Evolutionary conservation across 2,888 invertebrate species (phyloP), one percentile per base, ranked within the genome.

Genomic region (Chalcosyrphus nemorum): DNA sequence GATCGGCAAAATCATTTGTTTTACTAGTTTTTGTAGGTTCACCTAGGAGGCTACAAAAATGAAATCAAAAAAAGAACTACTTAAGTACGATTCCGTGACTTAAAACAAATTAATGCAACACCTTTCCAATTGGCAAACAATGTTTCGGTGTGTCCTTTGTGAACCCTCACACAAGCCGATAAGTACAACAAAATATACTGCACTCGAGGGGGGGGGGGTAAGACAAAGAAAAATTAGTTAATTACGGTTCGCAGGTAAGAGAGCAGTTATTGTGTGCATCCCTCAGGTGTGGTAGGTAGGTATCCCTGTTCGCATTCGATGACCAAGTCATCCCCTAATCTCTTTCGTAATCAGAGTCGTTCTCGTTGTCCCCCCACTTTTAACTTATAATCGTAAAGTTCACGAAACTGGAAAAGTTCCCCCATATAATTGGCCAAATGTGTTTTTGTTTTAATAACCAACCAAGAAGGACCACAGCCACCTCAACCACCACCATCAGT

Each of bases 1-100:
- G 84, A 80, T 84, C 80, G 84, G 80, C 84, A 65, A 63, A 80
- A 80, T 74, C 84, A 84, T 84, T 84, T 84, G 80, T 80, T 74
- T 80, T 74, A 35, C 72, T 80, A 56, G 66, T 78, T 80, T 78
- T 80, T 72, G 27, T 29, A 41, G 63, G 57, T 76, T 17, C 61
- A 61, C 70, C 72, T 66, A 45, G 68, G 13, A 47, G 47, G 59
- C 41, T 27, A 21, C 59, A 61, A 61, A n/a, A n/a, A n/a, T 56
- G 35, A 13, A 66, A 54, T 45, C 68, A 24, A 35, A 17, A 11
- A 63, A 47, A 70, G 17, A 59, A 19, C 45, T 65, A 19, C 76
- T 65, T 59, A 35, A 24, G 50, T 27, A 52, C 72, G 52, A 52
- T 66, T 80, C 74, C 80, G 84, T 84, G 84, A 84, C 70, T 80